Evolutionary conservation across 1,140 invertebrate genomes (phyloP).

Genomic region (Alviniconcha marisindica): DNA sequence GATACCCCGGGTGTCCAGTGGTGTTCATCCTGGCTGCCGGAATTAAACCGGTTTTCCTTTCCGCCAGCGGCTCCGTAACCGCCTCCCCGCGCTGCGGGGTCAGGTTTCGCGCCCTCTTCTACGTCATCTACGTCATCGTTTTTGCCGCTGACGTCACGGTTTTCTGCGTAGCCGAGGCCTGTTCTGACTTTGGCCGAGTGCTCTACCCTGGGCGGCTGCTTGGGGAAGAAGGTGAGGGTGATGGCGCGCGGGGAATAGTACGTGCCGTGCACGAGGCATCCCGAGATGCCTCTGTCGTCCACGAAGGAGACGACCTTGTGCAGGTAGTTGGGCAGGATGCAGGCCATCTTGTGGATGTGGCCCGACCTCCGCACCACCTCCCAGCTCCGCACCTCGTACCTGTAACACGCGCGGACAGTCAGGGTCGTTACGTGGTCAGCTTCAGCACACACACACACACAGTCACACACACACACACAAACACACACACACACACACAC

Average conservation of each 20-base stretch:
- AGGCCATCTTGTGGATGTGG: slow-evolving; percentile 20
- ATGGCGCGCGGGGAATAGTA: slow-evolving; percentile 31
- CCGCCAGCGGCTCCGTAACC: too few species aligned
- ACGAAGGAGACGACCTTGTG: slow-evolving; percentile 25
- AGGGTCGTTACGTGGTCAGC: too few species aligned
- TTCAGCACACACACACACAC: too few species aligned
- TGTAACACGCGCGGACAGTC: too few species aligned
- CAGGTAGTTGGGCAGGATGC: slow-evolving; percentile 34
- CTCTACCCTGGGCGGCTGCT: not conserved
- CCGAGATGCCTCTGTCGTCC: slow-evolving; percentile 29
- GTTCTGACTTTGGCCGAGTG: too few species aligned
- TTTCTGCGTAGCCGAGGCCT: not conserved
- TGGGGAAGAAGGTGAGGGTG: slow-evolving; percentile 23
- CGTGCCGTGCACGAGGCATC: slow-evolving; percentile 39
- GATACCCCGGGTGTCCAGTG: too few species aligned
- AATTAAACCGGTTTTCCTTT: too few species aligned
- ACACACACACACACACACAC: too few species aligned
- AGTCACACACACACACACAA: too few species aligned
- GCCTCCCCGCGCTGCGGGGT: too few species aligned
- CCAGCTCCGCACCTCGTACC: slow-evolving; percentile 18
- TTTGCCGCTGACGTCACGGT: not conserved
- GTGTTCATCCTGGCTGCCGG: too few species aligned
- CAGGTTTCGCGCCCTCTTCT: too few species aligned
- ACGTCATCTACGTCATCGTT: not conserved
- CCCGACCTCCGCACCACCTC: slow-evolving; percentile 30